A percentile compares a stretch with the other conserved stretches of the same genome.
Evolutionary conservation across 92 coral and sea anemone species (phyloP).

Genomic region (Porites divaricata): DNA sequence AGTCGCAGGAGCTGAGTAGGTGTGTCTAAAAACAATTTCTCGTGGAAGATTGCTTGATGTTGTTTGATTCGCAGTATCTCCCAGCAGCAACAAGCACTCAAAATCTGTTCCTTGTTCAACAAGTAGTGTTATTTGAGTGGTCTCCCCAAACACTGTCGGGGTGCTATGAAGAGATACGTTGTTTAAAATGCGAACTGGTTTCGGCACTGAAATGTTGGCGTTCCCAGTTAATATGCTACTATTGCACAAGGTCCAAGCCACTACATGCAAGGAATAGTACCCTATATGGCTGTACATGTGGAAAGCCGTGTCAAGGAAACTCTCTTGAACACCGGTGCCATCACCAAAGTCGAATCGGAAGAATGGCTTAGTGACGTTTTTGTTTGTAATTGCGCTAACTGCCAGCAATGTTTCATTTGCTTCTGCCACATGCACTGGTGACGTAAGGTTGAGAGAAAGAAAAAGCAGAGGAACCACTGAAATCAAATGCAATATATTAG

Average conservation of each 20-base stretch:
- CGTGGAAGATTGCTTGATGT: neutral
- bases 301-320: conserved; percentile 16
- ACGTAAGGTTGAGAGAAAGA: conserved; percentile 47
- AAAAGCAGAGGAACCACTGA: conserved; percentile 57
- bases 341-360: conserved; percentile 71
- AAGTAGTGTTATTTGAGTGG: conserved; percentile 8
- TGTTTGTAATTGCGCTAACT: conserved; percentile 38
- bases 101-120: conserved; percentile 44
- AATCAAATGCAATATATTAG: neutral
- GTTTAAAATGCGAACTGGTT: conserved; percentile 30
- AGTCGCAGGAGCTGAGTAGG: conserved; percentile 29
- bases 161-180: conserved; percentile 27
- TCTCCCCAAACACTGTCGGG: conserved; percentile 34
- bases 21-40: conserved; percentile 22
- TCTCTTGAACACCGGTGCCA: conserved; percentile 25
- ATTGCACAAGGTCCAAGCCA: conserved; percentile 33
- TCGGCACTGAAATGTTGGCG: conserved; percentile 29
- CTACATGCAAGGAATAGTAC: conserved; percentile 20
- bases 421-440: conserved; percentile 37
- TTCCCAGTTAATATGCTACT: neutral
- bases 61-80: conserved; percentile 40
- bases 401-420: conserved; percentile 51
- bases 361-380: conserved; percentile 24
- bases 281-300: conserved; percentile 52
- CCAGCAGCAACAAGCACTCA: conserved; percentile 50